Conservation (phyloP, 2,797 vertebrate genomes). For the Galagoides demidoff region DNA sequence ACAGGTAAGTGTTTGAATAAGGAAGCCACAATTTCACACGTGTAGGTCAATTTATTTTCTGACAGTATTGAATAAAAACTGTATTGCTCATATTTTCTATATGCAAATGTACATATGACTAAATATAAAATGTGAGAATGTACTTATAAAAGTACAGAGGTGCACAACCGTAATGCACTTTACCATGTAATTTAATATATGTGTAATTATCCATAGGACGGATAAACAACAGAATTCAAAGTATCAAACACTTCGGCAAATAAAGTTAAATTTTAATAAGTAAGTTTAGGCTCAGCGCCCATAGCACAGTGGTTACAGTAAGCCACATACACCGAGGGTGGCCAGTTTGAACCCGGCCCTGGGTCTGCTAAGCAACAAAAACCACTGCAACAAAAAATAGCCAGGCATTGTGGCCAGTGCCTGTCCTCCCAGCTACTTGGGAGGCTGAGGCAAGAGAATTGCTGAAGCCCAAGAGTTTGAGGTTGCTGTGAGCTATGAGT, state of each 20-base stretch:
- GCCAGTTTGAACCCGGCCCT: too few relatives aligned
- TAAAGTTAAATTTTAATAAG: not conserved
- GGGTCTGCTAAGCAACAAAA: too few relatives aligned
- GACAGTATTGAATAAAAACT: slow-evolving; percentile 17
- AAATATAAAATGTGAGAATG: not conserved
- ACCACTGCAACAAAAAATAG: too few relatives aligned
- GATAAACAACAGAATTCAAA: not conserved
- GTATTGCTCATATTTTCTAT: not conserved
- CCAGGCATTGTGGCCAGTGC: too few relatives aligned
- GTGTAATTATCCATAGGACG: not conserved
- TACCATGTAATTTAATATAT: not conserved
- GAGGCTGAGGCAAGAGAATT: too few relatives aligned
- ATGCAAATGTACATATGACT: not conserved
- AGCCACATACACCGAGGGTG: too few relatives aligned
- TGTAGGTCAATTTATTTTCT: not conserved
- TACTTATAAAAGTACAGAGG: slow-evolving; percentile 31
- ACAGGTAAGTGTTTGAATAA: slow-evolving; percentile 23
- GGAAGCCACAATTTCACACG: slow-evolving; percentile 1
- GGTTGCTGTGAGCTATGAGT: too few relatives aligned
- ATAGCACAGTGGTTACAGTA: too few relatives aligned
- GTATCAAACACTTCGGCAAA: not conserved
- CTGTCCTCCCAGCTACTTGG: too few relatives aligned
- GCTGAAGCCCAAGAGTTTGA: too few relatives aligned
- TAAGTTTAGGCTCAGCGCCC: not conserved
- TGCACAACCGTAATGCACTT: not conserved